Base-by-base conservation (phyloP, 1,140 invertebrate genomes). In the Nebria ingens region DNA sequence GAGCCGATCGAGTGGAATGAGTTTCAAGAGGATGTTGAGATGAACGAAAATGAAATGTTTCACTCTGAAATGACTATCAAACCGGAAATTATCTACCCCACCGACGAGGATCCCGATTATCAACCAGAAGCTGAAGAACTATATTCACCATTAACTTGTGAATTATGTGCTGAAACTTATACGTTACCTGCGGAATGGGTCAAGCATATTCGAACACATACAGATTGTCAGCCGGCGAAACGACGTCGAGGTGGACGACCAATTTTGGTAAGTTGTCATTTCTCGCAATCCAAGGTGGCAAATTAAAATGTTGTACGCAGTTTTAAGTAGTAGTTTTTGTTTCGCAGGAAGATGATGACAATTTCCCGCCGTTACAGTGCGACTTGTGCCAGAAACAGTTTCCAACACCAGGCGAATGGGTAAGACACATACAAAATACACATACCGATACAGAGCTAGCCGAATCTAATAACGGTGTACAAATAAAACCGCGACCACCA, bases 361-460 rank as follows among this genome's bases (percentile, higher is more conserved):
- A 79, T 12, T 86, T 83, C 70, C 84, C 83, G 2, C 75, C 84
- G 11, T 68, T 88, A 1, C 78, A 81, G 21, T 91, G 87, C 68
- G 87, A 91, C 66, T 72, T 91, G 1, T 91, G 87, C 64, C 81
- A 87, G 65, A 86, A 87, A 65, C 85, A 84, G 64, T 89, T 87
- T 72, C 79, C 83, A 20, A 88, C 85, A 53, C 87, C 87, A 0
- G 86, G 80, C 52, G 85, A 88, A 72, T 91, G 87, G 87, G 87
- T 89, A 12, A 79, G 86, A 29, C 87, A 90, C 60, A 86, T 89
- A 68, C 86, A 89, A 66, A 85, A 79, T 58, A 82, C 84, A 53
- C 87, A 91, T 68, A 89, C 87, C 0, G 87, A 90, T 65, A 81
- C 85, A 69, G 86, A 91, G 75, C 71, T 91, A 69, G 85, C 86